These are phyloP conservation scores for Anser brachyrhynchus DNA, from an alignment of 2,113 vertebrate genomes.

Conservation along the genomic window DNA sequence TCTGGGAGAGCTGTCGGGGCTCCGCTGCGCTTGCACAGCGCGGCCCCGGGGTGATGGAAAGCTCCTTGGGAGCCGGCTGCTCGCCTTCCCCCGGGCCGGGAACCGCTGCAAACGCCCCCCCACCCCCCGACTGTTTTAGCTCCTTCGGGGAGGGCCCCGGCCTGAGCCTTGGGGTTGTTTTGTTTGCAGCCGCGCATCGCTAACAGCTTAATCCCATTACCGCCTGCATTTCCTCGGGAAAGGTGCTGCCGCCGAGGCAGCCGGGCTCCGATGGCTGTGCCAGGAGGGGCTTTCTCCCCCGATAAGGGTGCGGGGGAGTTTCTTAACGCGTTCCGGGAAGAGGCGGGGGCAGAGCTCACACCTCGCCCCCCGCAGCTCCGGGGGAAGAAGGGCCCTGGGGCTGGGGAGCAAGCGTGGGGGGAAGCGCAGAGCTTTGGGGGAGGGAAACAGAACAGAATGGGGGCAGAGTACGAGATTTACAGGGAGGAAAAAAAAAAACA, in stretches of 20 bases:
- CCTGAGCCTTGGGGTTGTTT: not conserved
- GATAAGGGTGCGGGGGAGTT: not conserved
- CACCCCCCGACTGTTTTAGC: not conserved
- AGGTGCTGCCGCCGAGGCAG: not conserved
- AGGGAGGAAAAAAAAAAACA: no score
- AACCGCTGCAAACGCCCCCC: not conserved
- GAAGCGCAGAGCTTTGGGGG: rapidly evolving
- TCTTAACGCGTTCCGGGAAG: conserved; percentile 11
- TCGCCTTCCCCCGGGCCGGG: rapidly evolving
- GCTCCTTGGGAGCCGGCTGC: not conserved
- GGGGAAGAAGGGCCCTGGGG: not conserved
- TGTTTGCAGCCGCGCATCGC: conserved; percentile 5
- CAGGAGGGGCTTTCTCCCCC: not conserved
- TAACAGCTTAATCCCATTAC: conserved; percentile 65
- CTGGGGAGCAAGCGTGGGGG: not conserved
- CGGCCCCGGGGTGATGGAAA: not conserved
- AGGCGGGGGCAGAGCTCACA: not conserved
- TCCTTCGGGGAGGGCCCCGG: not conserved
- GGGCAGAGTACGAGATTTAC: rapidly evolving
- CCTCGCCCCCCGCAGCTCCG: rapidly evolving
- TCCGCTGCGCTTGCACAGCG: rapidly evolving
- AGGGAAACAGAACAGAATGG: rapidly evolving
- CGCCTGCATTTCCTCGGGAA: conserved; percentile 59
- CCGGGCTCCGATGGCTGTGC: not conserved
- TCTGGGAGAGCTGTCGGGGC: not conserved